Conservation (phyloP, 2,113 vertebrate genomes). For the Oreocharis arfaki region DNA sequence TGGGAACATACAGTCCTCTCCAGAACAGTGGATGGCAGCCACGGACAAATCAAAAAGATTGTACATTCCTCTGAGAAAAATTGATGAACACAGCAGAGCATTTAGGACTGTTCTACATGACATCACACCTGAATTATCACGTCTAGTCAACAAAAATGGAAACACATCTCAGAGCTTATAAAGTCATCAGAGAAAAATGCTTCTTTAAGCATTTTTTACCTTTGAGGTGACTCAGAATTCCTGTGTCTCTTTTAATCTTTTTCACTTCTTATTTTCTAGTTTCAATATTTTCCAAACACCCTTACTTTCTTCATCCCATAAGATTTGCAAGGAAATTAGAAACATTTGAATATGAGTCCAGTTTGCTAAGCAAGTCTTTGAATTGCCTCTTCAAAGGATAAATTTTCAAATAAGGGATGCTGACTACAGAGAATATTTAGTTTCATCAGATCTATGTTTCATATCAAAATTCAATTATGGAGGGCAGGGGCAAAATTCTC, state of each 20-base stretch:
- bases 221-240: neutral
- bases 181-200: neutral
- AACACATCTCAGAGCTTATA: neutral
- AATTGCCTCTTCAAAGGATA: neutral
- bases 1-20: neutral
- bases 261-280: neutral
- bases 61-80: neutral
- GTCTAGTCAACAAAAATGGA: neutral
- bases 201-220: neutral
- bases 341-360: neutral
- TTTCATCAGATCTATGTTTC: neutral
- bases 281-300: neutral
- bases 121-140: neutral
- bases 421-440: neutral
- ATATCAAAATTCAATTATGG: neutral
- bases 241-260: neutral
- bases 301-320: neutral
- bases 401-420: neutral
- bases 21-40: neutral
- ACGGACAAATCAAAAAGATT: neutral
- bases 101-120: neutral
- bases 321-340: neutral
- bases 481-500: neutral
- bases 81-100: neutral
- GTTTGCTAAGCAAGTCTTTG: neutral